Evolutionary conservation across 2,888 invertebrate species (phyloP).

Genomic region (Lymantria monacha): DNA sequence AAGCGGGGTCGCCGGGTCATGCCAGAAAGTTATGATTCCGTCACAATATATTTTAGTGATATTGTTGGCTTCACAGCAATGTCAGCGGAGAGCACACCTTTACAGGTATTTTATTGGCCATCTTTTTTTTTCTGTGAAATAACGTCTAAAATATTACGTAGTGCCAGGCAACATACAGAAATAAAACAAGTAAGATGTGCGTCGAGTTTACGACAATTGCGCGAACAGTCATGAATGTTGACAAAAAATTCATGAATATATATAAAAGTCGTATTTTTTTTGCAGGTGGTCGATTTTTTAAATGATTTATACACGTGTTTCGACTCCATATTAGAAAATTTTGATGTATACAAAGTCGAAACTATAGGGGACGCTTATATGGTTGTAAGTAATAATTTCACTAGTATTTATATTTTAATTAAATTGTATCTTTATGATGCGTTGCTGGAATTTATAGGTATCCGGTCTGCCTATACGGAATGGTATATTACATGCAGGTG

Average conservation of each 20-base stretch:
- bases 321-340: slow-evolving; percentile 95
- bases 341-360: slow-evolving; percentile 96
- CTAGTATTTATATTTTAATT: slow-evolving; percentile 8
- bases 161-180: too few species aligned
- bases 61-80: slow-evolving; percentile 96
- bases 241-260: neutral
- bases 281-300: slow-evolving; percentile 94
- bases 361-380: slow-evolving; percentile 96
- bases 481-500: slow-evolving; percentile 94
- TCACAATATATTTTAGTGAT: slow-evolving; percentile 97
- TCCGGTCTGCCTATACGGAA: slow-evolving; percentile 95
- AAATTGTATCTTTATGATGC: neutral
- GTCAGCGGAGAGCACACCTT: slow-evolving; percentile 95
- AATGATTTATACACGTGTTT: slow-evolving; percentile 97
- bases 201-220: too few species aligned
- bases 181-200: too few species aligned
- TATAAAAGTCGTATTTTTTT: slow-evolving; percentile 14
- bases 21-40: slow-evolving; percentile 94
- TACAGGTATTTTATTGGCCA: slow-evolving; percentile 79
- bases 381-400: slow-evolving; percentile 85
- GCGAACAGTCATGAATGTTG: too few species aligned
- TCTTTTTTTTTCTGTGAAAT: too few species aligned
- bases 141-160: too few species aligned
- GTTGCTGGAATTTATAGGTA: slow-evolving; percentile 72
- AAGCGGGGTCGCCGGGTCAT: slow-evolving; percentile 94